phyloP scores from a whole-genome alignment of 2,888 invertebrate genomes.

The Cinara cedri region DNA sequence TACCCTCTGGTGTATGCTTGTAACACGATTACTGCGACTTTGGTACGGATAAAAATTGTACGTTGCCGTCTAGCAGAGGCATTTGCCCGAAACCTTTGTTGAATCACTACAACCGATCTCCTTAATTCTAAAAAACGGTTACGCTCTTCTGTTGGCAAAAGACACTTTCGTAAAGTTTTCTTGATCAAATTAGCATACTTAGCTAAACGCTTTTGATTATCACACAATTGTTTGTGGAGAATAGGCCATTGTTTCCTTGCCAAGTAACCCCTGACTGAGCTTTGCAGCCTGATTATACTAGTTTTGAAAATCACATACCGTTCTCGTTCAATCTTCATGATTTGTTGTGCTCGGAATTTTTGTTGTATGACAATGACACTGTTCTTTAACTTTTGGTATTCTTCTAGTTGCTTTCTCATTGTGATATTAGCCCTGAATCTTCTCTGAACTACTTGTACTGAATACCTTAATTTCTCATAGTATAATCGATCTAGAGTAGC shows the following conservation, averaged over 20 bases:
- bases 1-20: not conserved
- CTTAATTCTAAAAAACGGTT: not conserved
- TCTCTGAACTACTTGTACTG: conserved; percentile 35
- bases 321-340: not conserved
- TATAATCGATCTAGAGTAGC: not conserved
- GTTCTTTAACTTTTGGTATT: not conserved
- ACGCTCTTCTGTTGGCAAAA: not conserved
- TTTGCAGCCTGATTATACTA: conserved; percentile 3
- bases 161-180: not conserved
- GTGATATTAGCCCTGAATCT: conserved; percentile 16
- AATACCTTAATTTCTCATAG: not conserved
- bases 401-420: conserved; percentile 2
- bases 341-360: conserved; percentile 29
- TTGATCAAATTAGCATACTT: not conserved
- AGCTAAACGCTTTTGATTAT: not conserved
- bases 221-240: not conserved
- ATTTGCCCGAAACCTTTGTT: conserved; percentile 26
- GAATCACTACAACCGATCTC: not conserved
- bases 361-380: conserved; percentile 41
- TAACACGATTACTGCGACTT: not conserved
- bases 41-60: not conserved
- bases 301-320: not conserved
- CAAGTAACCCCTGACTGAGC: conserved; percentile 8
- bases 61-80: not conserved
- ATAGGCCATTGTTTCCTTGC: not conserved